A percentile compares a stretch with the other conserved stretches of the same genome.
phyloP scores from a whole-genome alignment of 53 echinoderm and acorn worm species.

The Luidia sarsii region DNA sequence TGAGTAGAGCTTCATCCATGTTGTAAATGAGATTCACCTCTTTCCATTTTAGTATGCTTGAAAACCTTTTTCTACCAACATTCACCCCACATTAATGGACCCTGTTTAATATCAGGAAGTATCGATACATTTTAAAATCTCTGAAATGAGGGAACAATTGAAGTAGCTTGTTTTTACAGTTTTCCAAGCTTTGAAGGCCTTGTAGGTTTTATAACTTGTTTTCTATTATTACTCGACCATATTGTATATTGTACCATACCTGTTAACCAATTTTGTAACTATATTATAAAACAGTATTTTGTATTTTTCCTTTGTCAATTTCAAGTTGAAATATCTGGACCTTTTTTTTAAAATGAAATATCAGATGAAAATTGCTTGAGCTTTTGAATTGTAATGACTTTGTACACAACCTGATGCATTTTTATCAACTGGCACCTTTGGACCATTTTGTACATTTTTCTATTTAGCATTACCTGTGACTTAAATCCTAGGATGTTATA shows the following conservation, averaged over 20 bases:
- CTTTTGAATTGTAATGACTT: not conserved
- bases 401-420: not conserved
- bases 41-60: no score
- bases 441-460: slow-evolving; percentile 8
- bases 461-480: no score
- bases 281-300: not conserved
- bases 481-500: no score
- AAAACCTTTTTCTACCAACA: no score
- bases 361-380: not conserved
- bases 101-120: no score
- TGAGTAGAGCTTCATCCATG: no score
- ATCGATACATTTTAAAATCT: no score
- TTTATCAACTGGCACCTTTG: slow-evolving; percentile 7
- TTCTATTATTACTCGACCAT: not conserved
- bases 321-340: no score
- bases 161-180: not conserved
- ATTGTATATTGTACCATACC: not conserved
- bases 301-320: not conserved
- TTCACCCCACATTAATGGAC: no score
- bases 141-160: no score
- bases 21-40: no score
- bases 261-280: not conserved
- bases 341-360: no score
- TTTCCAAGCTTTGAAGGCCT: not conserved
- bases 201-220: not conserved